phyloP scores from a whole-genome alignment of 2,888 invertebrate species.

The Pristionchus maxplancki region DNA sequence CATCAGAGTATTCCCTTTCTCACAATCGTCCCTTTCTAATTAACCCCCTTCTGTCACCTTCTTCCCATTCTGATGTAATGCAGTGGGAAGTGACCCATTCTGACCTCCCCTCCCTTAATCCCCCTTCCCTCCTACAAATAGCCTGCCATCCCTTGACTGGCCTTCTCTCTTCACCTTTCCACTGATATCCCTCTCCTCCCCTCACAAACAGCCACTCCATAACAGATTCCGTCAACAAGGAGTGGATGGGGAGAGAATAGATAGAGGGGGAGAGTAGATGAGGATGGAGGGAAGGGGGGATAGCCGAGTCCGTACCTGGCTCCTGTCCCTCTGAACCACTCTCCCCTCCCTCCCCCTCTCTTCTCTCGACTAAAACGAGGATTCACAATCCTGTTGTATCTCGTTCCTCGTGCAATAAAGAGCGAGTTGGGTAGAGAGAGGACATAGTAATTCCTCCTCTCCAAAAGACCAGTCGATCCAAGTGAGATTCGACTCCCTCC shows the following conservation, averaged over 20 bases:
- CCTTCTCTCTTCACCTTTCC: constrained; percentile 13
- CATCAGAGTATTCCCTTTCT: background rate
- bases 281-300: background rate
- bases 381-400: constrained; percentile 25
- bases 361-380: constrained; percentile 23
- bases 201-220: constrained; percentile 2
- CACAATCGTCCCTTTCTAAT: background rate
- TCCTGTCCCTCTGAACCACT: constrained; percentile 31
- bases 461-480: constrained; percentile 24
- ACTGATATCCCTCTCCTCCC: constrained; percentile 12
- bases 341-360: background rate
- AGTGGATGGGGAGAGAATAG: background rate
- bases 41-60: constrained; percentile 9
- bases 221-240: constrained; percentile 30
- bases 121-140: background rate
- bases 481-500: background rate
- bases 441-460: background rate
- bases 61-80: constrained; percentile 18
- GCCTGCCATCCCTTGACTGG: background rate
- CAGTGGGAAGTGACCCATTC: background rate
- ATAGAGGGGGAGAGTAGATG: background rate
- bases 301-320: constrained; percentile 22
- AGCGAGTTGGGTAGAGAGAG: background rate
- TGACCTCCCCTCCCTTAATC: background rate
- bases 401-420: constrained; percentile 8